Evolutionary conservation across 2,113 vertebrate genomes (phyloP).

Genomic region (Podarcis cretensis): DNA sequence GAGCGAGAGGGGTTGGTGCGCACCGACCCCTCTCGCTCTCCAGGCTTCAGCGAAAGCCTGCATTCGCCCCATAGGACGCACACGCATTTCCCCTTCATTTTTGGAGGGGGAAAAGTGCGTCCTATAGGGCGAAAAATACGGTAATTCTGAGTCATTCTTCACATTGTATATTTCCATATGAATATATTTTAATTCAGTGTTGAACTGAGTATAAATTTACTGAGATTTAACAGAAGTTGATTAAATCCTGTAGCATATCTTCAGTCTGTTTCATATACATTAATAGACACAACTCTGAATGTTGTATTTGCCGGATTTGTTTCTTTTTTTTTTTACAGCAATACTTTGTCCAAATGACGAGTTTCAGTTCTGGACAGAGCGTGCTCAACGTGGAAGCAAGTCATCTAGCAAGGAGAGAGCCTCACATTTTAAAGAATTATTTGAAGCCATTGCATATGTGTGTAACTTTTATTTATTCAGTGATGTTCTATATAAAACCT

Average conservation of each 20-base stretch:
- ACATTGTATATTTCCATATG: background rate
- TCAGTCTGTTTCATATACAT: background rate
- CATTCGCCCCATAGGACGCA: too few species aligned
- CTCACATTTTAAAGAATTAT: conserved; percentile 84
- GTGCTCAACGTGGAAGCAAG: conserved; percentile 81
- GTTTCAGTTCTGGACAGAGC: conserved; percentile 92
- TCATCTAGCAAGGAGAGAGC: conserved; percentile 85
- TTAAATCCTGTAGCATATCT: background rate
- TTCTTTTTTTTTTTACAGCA: conserved; percentile 73
- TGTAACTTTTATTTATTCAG: conserved; percentile 35
- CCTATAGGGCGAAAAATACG: too few species aligned
- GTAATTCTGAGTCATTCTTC: background rate
- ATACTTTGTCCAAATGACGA: conserved; percentile 93
- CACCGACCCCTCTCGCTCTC: too few species aligned
- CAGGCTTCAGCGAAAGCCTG: too few species aligned
- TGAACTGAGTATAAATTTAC: background rate
- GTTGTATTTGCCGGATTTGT: background rate
- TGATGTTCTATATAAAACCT: background rate
- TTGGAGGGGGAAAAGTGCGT: too few species aligned
- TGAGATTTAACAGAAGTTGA: background rate
- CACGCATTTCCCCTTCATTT: too few species aligned
- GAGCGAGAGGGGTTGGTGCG: too few species aligned
- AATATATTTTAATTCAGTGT: background rate
- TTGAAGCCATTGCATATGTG: conserved; percentile 90
- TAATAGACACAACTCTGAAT: background rate